phyloP scores from a whole-genome alignment of 2,888 invertebrate species.

The Dasypolia templi region DNA sequence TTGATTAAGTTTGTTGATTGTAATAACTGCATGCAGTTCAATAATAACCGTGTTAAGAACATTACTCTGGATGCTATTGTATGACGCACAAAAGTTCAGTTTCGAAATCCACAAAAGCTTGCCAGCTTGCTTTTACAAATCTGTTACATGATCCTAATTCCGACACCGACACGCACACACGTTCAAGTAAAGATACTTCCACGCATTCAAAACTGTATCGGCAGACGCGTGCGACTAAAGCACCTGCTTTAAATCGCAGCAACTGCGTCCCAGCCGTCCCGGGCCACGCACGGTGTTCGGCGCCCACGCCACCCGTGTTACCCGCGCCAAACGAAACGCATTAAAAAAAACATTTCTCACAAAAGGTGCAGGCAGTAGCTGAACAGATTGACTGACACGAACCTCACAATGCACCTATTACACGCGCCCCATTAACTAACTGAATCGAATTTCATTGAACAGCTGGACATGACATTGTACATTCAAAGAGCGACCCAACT shows the following conservation, averaged over 20 bases:
- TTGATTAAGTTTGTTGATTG: constrained; percentile 46
- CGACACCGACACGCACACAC: constrained; percentile 20
- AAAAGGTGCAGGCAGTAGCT: constrained; percentile 67
- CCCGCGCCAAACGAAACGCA: constrained; percentile 69
- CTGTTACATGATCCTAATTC: constrained; percentile 61
- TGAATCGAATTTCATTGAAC: constrained; percentile 87
- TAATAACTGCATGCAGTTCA: constrained; percentile 23
- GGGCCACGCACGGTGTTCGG: constrained; percentile 21
- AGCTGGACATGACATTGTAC: constrained; percentile 77
- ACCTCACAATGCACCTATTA: constrained; percentile 76
- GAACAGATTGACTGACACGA: constrained; percentile 72
- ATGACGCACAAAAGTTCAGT: constrained; percentile 9
- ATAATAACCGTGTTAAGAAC: constrained; percentile 16
- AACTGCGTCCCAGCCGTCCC: constrained; percentile 51
- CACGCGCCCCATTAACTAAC: constrained; percentile 84
- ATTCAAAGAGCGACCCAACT: constrained; percentile 76
- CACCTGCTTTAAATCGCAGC: constrained; percentile 73
- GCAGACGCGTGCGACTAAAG: constrained; percentile 67
- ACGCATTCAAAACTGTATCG: constrained; percentile 38
- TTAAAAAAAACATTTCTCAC: constrained; percentile 69
- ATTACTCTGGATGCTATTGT: constrained; percentile 1
- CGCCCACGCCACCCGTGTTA: constrained; percentile 61
- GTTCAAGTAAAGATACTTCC: constrained; percentile 29
- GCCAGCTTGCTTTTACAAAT: constrained; percentile 55
- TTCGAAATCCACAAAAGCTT: constrained; percentile 8